Percentiles rank a stretch among this genome's conserved stretches.
Conservation (phyloP, 2,797 vertebrate species). For the Falco rusticolus region DNA sequence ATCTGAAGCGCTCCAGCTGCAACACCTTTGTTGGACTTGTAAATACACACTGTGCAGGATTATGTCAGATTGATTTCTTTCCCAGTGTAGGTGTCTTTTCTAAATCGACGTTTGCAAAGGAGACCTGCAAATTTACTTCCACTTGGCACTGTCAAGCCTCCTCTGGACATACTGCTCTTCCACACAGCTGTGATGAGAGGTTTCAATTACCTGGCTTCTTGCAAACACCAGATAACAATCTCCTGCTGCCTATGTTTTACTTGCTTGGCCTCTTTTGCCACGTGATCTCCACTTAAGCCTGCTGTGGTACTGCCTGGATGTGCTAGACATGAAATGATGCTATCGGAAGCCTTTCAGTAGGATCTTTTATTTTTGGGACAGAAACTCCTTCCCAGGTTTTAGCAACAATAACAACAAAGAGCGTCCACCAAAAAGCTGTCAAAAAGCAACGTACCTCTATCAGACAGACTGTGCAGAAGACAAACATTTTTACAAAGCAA, state of each 20-base stretch:
- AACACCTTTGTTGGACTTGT: not conserved
- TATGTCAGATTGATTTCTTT: not conserved
- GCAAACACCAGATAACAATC: constrained; percentile 26
- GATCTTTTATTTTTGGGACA: not conserved
- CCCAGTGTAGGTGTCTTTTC: not conserved
- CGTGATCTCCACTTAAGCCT: not conserved
- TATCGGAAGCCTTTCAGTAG: not conserved
- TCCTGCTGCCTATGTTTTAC: not conserved
- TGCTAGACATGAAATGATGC: not conserved
- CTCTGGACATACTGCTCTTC: not conserved
- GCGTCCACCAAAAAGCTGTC: not conserved
- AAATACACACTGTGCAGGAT: not conserved
- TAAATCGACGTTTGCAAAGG: not conserved
- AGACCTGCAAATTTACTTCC: not conserved
- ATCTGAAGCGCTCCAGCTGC: not conserved
- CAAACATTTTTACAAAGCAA: not conserved
- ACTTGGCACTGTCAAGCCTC: not conserved
- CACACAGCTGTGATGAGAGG: not conserved
- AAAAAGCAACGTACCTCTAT: not conserved
- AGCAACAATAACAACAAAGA: not conserved
- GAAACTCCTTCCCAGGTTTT: not conserved
- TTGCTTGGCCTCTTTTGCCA: not conserved
- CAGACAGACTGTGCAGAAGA: not conserved
- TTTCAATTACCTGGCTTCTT: not conserved
- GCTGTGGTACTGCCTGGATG: not conserved